Evolutionary conservation across 2,113 vertebrate species (phyloP).

Genomic region (Columba janthina): DNA sequence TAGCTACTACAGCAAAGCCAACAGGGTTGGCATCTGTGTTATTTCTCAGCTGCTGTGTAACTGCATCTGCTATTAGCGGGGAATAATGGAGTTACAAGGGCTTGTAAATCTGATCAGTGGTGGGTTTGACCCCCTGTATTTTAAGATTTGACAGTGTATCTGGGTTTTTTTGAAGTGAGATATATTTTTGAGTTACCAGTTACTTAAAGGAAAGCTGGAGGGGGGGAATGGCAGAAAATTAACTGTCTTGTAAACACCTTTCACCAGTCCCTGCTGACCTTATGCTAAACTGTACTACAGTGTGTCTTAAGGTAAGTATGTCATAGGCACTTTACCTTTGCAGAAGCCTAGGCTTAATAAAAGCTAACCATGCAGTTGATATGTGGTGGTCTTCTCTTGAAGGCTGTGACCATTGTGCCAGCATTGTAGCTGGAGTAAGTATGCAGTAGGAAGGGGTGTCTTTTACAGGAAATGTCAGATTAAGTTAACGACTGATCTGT

Average conservation of each 20-base stretch:
- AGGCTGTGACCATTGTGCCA: not conserved
- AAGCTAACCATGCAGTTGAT: not conserved
- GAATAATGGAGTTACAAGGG: not conserved
- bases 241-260: not conserved
- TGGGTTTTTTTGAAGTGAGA: not conserved
- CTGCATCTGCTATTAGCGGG: not conserved
- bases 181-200: not conserved
- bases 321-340: not conserved
- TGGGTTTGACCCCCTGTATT: not conserved
- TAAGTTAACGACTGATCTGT: not conserved
- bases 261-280: not conserved
- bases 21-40: not conserved
- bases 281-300: not conserved
- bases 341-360: not conserved
- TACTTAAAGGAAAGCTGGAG: not conserved
- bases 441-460: not conserved
- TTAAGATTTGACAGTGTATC: not conserved
- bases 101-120: not conserved
- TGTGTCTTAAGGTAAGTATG: not conserved
- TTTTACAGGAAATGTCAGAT: not conserved
- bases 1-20: not conserved
- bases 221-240: accelerated
- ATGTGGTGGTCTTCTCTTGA: not conserved
- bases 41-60: not conserved
- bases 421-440: not conserved